A percentile compares a stretch with the other conserved stretches of the same genome.
Evolutionary conservation across 2,113 vertebrate genomes (phyloP).

Genomic region (Pseudopodoces humilis): DNA sequence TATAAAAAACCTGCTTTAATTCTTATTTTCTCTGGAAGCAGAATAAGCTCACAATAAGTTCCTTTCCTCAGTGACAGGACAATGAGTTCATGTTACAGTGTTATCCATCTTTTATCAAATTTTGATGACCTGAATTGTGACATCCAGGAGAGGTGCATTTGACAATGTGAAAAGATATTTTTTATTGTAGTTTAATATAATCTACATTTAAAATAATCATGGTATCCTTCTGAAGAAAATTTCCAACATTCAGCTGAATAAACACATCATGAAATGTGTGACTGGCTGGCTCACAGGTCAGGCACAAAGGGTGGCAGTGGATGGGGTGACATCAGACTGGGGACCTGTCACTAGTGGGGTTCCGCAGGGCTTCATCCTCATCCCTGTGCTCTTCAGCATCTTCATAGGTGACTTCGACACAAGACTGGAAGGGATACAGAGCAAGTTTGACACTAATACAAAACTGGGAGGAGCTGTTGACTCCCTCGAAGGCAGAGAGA

Average conservation of each 20-base stretch:
- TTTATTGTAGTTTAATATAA: not conserved
- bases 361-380: rapidly evolving
- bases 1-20: not conserved
- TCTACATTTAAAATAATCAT: not conserved
- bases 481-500: not conserved
- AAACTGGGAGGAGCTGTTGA: not conserved
- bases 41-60: not conserved
- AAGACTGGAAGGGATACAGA: not conserved
- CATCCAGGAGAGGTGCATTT: not conserved
- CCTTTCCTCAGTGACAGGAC: not conserved
- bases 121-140: not conserved
- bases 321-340: not conserved
- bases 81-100: not conserved
- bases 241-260: not conserved
- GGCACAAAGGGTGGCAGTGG: not conserved
- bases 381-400: not conserved
- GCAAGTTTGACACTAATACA: not conserved
- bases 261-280: not conserved
- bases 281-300: not conserved
- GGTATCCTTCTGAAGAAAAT: not conserved
- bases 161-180: not conserved
- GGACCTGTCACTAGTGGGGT: not conserved
- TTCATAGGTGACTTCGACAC: not conserved
- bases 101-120: not conserved
- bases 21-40: not conserved